Conservation (phyloP, 1,140 invertebrate species). For the Centruroides vittatus region DNA sequence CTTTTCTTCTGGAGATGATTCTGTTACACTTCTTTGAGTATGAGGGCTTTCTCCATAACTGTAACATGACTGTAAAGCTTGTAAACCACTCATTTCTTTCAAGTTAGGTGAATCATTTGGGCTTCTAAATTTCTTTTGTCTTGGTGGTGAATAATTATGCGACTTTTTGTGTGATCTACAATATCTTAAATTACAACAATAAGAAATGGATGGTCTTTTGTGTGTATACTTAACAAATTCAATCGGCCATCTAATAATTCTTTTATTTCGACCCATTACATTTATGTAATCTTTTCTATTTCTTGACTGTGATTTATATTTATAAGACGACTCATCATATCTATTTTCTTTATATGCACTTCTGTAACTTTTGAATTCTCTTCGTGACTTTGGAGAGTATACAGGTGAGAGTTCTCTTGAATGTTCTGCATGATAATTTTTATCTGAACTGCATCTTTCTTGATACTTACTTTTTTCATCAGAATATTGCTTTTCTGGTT, state of each 20-base stretch:
- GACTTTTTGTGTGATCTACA: not conserved
- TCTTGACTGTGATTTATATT: not conserved
- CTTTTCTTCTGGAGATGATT: not conserved
- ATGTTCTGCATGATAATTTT: too few species aligned
- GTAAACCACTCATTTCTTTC: not conserved
- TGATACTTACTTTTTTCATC: too few species aligned
- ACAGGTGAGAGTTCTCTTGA: too few species aligned
- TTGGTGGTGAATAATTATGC: not conserved
- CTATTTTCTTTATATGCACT: not conserved
- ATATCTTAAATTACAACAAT: conserved; percentile 16
- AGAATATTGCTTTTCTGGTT: too few species aligned
- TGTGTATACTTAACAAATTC: conserved; percentile 15
- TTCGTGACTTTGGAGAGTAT: too few species aligned
- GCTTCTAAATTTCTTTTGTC: not conserved
- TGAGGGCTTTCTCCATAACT: conserved; percentile 1
- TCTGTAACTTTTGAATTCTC: not conserved
- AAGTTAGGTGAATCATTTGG: not conserved
- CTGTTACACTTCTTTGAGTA: not conserved
- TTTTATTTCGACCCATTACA: not conserved
- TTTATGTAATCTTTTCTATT: not conserved
- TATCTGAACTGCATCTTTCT: too few species aligned
- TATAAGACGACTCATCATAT: not conserved
- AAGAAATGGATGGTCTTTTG: conserved; percentile 13
- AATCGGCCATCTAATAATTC: conserved; percentile 5
- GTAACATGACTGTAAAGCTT: conserved; percentile 9